These are phyloP conservation scores for Agrotis ipsilon DNA, from an alignment of 2,888 invertebrate genomes.

Conservation along the genomic window DNA sequence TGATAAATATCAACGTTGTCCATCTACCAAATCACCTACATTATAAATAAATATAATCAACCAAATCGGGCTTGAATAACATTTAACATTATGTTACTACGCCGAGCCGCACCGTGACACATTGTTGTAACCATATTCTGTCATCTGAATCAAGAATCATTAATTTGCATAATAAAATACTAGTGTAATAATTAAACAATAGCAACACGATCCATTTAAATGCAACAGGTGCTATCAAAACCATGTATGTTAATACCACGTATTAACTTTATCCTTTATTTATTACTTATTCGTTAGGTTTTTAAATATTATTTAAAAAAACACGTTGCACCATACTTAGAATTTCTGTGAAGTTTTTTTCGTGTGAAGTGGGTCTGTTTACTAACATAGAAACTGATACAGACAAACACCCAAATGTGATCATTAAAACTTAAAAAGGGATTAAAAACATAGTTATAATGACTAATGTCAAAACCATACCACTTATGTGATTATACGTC, in stretches of 20 bases:
- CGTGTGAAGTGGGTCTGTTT: too few species aligned
- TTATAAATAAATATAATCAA: not conserved
- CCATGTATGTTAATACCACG: not conserved
- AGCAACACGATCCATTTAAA: not conserved
- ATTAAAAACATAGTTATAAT: too few species aligned
- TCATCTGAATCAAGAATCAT: conserved; percentile 8
- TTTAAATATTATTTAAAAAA: too few species aligned
- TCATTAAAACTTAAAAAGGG: too few species aligned
- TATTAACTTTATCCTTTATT: not conserved
- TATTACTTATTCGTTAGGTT: too few species aligned
- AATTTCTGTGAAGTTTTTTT: too few species aligned
- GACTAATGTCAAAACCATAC: too few species aligned
- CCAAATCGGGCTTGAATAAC: not conserved
- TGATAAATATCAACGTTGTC: conserved; percentile 35
- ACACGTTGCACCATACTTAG: too few species aligned
- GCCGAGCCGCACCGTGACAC: not conserved
- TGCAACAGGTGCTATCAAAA: not conserved
- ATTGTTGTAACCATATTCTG: not conserved
- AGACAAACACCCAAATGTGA: too few species aligned
- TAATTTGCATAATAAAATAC: conserved; percentile 18
- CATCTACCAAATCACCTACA: not conserved
- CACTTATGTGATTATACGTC: not conserved
- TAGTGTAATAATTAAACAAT: not conserved
- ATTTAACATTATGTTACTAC: not conserved
- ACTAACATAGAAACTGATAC: too few species aligned